Base-by-base conservation (phyloP, 2,888 invertebrate genomes). In the Nomada fabriciana region DNA sequence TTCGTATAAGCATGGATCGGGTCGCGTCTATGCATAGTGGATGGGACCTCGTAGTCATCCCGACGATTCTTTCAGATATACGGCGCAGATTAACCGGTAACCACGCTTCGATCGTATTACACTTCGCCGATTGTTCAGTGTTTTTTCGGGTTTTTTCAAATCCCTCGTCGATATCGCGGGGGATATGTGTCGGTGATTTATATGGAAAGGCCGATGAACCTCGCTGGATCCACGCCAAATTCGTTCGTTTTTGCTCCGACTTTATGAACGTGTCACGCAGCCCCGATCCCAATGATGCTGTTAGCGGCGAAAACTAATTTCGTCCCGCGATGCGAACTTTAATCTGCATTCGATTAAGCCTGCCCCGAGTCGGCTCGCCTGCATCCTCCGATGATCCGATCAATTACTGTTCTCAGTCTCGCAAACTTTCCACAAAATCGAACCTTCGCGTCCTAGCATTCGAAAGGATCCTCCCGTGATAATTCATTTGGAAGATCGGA, bases 1-100 rank as follows among this genome's bases (percentile, higher is more conserved):
- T 87, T 88, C 88, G 88, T 75, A 85, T 88, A 86, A 81, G 81
- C 84, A 59, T 68, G 79, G 73, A 84, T 86, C 82, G 87, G 76
- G 80, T 74, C 81, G 82, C 69, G 80, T 79, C 88, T 86, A 86
- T 83, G 88, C 88, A 86, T 85, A 77, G 80, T 70, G 78, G 73
- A 86, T 80, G 61, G 76, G 36, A 25, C 67, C 20, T 36, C 47
- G 65, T 57, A 73, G 60, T 83, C 76, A 36, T 76, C 61, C 52
- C 78, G 64, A 87, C 80, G 73, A 83, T 86, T 85, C 53, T 70
- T 71, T 15, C 50, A 59, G 65, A 83, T 71, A 36, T 64, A 77
- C 43, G 20, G 68, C 57, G 57, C 20, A 61, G 78, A 78, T 78
- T 72, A 78, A 78, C 68, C 29, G 61, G 69, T 65, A 47, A 43